Base-by-base conservation (phyloP, 1,140 invertebrate genomes). In the Batillaria attramentaria region DNA sequence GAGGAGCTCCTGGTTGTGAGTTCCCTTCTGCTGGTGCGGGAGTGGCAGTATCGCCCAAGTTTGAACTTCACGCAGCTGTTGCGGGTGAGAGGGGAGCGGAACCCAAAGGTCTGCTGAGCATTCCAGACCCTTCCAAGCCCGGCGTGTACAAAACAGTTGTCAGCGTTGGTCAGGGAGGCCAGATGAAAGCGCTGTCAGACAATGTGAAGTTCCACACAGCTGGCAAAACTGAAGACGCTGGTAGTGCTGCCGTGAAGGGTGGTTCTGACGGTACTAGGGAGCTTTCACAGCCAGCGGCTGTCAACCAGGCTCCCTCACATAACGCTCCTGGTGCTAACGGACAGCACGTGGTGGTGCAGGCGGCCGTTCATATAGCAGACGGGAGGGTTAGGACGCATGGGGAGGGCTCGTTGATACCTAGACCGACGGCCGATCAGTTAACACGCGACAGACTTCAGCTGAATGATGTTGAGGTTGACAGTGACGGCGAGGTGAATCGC, bases 401-500 rank as follows among this genome's bases (percentile, higher is more conserved):
- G 41, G 68, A 70, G 4, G 68, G 68, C 16, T 39, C n/a, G 10
- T 18, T 28, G 68, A 24, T 39, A 28, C 68, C n/a, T 20, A 70
- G 50, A 70, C 16, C 42, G 8, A n/a, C n/a, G 3, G 39, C 24
- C 20, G n/a, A 46, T 31, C n/a, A 1, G 0, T 28, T 70, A 4
- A 24, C 39, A 0, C 41, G 35, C 13, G 41, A 10, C 41, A 46
- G 0, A 2, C 68, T n/a, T n/a, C n/a, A 31, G n/a, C 1, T 76
- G 35, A 77, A 81, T 78, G 76, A 79, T 24, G 72, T 37, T n/a
- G 75, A 81, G 60, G 60, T 72, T 37, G 78, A 76, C 41, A 72
- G n/a, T n/a, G n/a, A n/a, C n/a, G n/a, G n/a, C n/a, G 79, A 84
- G 62, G 78, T 80, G 16, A 72, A 78, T 24, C 62, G 62, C 24